Base-by-base conservation (phyloP, 1,140 invertebrate species). In the Anoplolepis gracilipes region DNA sequence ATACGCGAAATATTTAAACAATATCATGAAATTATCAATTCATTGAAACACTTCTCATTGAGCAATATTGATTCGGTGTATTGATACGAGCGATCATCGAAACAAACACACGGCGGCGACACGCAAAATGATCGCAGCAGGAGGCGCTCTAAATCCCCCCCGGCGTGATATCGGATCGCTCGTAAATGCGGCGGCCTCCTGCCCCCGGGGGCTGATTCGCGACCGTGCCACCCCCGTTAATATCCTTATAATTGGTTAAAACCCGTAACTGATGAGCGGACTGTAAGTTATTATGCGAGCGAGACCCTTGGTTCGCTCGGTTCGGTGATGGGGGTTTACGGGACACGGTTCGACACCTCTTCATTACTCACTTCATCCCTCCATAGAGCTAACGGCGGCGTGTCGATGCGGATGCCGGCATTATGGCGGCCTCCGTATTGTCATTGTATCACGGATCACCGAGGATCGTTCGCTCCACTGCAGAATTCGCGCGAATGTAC, bases 281-380 rank as follows among this genome's bases (percentile, higher is more conserved):
- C 94, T 92, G 90, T 91, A 92, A 93, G 92, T 94, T 94, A 95
- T 95, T 94, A 94, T 94, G 91, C 90, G 81, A 92, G 85, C 84
- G 65, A 92, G 91, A 92, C 92, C 93, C 92, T 93, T 88, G 91
- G 91, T 92, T 91, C 92, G 82, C 88, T 79, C 84, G 87, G 82
- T 88, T 84, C 88, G 87, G 76, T 87, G 87, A 91, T 90, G 88
- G 85, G 91, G 92, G 92, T 92, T 93, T 94, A 91, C 89, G 90
- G 93, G 90, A 92, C 92, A 95, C 93, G 94, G 92, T 94, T 94
- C 94, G 93, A 95, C 94, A 94, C 94, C 94, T 95, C 94, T 94
- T 94, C 93, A 93, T 95, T 94, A 94, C 93, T 90, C 94, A 94
- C 91, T 92, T 94, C 92, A 93, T 92, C 92, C 88, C 86, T 87